Percentiles rank a stretch among this genome's conserved stretches.
These are phyloP conservation scores for Rallus limicola DNA, from an alignment of 2,113 vertebrate species.

Conservation along the genomic window DNA sequence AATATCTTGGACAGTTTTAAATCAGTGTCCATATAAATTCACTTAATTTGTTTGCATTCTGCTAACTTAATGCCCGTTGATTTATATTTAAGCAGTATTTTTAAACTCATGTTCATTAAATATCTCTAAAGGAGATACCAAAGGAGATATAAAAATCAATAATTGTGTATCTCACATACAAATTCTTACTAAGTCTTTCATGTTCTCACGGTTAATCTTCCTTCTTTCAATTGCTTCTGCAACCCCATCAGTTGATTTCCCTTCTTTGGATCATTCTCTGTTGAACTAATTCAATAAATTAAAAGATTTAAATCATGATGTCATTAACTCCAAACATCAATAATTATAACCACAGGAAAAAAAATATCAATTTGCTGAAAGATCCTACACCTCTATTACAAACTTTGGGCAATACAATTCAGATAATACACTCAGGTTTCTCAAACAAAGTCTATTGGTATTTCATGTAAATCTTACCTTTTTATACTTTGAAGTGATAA, in stretches of 20 bases:
- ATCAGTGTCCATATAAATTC: background rate
- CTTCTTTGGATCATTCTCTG: background rate
- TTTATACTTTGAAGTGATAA: background rate
- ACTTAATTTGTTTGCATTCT: background rate
- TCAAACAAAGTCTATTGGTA: background rate
- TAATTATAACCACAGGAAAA: background rate
- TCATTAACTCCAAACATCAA: background rate
- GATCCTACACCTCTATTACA: background rate
- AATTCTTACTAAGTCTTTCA: background rate
- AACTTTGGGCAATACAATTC: background rate
- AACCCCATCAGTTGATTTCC: background rate
- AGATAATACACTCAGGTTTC: background rate
- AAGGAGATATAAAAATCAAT: background rate
- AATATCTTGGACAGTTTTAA: background rate
- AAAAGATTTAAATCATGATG: slow-evolving; percentile 14
- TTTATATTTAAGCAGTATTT: background rate
- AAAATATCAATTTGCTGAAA: background rate
- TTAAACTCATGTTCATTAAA: background rate
- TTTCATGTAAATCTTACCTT: slow-evolving; percentile 72
- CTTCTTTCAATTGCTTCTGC: slow-evolving; percentile 14
- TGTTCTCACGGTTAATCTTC: background rate
- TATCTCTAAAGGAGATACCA: background rate
- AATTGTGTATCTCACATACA: background rate
- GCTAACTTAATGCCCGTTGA: background rate
- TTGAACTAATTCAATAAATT: background rate